Evolutionary conservation across 2,888 invertebrate genomes (phyloP), one percentile per base, ranked within the genome.

Genomic region (Achlya flavicornis): DNA sequence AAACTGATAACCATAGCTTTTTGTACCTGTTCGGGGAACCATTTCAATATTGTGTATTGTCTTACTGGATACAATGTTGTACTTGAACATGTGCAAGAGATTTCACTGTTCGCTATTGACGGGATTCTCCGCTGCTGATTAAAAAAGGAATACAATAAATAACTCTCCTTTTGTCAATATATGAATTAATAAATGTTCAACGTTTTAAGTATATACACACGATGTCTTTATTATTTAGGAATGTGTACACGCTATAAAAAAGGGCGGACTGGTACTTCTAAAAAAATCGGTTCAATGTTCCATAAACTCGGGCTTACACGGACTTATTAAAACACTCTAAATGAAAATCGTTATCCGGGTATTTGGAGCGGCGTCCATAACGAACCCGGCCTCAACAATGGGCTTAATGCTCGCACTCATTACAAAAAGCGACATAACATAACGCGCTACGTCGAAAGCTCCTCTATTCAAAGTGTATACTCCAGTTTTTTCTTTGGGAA

Each of bases 341-440:
- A 88, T 89, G 89, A 92, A 92, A 93, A 92, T 93, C 92, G 91
- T 93, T 92, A 93, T 89, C 90, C 89, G 84, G 85, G 86, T 86
- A 87, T 91, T 92, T 88, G 84, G 87, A 90, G 90, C 92, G 89
- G 91, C 90, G 88, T 91, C 92, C 92, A 92, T 92, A 91, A 91
- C 90, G 90, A 89, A 90, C 90, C 88, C 86, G 86, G 88, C 88
- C 83, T 93, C 92, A 91, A 93, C 93, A 93, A 93, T 92, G 89
- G 93, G 91, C 93, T 93, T 93, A 93, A 90, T 91, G 91, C 91
- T 88, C 90, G 89, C 88, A 92, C 93, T 93, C 91, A 93, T 93
- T 93, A 93, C 92, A 93, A 93, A 91, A 93, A 92, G 91, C 92
- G 90, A 91, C 92, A 92, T 91, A 93, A 93, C 91, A 90, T 92